Conservation (phyloP, 2,797 vertebrate species). For the Eupleurogrammus muticus region DNA sequence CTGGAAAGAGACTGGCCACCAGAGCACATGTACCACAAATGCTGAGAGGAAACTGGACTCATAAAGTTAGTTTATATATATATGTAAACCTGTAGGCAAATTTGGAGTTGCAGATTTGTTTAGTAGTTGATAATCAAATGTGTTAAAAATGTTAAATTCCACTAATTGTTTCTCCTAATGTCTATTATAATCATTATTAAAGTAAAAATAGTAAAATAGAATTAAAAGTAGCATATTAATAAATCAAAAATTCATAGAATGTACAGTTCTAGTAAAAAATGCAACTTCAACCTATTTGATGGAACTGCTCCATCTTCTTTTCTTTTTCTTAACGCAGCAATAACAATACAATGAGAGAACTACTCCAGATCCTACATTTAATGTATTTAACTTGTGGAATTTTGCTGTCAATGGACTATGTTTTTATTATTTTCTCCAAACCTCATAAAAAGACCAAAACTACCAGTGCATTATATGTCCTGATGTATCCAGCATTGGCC, state of each 20-base stretch:
- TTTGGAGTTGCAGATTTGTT: neutral
- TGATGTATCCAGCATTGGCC: no score
- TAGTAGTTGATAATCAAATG: neutral
- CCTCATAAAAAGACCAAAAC: no score
- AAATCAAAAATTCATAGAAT: neutral
- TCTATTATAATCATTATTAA: neutral
- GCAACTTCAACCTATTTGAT: neutral
- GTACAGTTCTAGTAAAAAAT: neutral
- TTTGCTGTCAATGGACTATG: no score
- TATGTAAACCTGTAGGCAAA: neutral
- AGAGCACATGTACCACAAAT: slow-evolving; percentile 50
- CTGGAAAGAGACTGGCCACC: slow-evolving; percentile 83
- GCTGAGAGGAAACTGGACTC: slow-evolving; percentile 66
- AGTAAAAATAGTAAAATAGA: neutral
- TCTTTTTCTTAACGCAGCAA: neutral
- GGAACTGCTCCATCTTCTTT: neutral
- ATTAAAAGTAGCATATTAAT: neutral
- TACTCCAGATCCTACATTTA: neutral
- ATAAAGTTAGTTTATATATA: neutral
- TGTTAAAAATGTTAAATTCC: neutral
- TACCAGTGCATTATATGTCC: no score
- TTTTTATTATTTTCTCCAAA: no score
- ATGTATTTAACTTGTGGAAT: neutral
- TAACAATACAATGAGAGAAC: neutral
- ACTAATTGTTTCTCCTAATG: neutral